These are phyloP conservation scores for Dendrocincla fuliginosa DNA, from an alignment of 2,797 vertebrate species.

Conservation along the genomic window DNA sequence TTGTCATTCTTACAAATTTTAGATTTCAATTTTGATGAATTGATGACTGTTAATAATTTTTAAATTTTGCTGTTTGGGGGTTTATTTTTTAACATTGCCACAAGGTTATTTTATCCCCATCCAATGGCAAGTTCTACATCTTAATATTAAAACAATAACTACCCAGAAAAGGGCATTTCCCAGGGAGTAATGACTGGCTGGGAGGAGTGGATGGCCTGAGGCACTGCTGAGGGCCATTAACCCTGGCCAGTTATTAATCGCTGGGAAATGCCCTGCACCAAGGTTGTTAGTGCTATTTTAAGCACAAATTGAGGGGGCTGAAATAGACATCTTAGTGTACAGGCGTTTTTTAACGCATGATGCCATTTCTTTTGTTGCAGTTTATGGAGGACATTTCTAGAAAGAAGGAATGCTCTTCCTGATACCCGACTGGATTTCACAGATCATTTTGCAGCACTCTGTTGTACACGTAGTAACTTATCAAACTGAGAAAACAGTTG, in stretches of 20 bases:
- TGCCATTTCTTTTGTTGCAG: conserved; percentile 11
- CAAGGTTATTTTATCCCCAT: background rate
- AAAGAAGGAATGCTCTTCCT: background rate
- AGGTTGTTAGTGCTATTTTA: conserved; percentile 51
- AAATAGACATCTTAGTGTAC: conserved; percentile 2
- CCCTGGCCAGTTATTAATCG: conserved; percentile 29
- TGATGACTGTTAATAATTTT: background rate
- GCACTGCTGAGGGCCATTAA: conserved; percentile 60
- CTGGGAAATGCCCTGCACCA: conserved; percentile 49
- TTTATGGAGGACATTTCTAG: background rate
- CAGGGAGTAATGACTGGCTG: conserved; percentile 50
- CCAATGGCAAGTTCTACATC: background rate
- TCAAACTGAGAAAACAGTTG: background rate
- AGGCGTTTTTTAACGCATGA: background rate
- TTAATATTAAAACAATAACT: conserved; percentile 38
- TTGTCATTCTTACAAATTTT: background rate
- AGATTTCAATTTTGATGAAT: background rate
- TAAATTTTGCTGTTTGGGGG: background rate
- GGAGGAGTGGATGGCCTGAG: conserved; percentile 59
- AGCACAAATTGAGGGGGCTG: background rate
- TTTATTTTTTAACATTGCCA: background rate
- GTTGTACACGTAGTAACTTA: background rate
- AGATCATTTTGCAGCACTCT: background rate
- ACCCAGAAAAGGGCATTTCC: conserved; percentile 50
- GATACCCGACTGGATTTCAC: background rate